Percentiles rank a stretch among this genome's conserved stretches.
Evolutionary conservation across 2,797 vertebrate species (phyloP).

Genomic region (Oreochromis grahami): DNA sequence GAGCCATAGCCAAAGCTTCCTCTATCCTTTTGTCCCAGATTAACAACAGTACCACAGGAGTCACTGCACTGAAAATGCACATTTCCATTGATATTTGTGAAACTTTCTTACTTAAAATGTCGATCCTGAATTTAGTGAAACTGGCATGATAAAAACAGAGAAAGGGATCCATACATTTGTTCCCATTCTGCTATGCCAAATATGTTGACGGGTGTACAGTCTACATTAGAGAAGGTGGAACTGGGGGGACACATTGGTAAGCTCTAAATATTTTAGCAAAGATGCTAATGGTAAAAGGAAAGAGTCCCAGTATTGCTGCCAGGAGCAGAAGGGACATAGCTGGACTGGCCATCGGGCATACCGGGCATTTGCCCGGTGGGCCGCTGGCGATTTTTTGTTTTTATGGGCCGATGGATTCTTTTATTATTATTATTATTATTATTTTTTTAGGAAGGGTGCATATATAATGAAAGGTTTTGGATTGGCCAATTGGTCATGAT

Average conservation of each 20-base stretch:
- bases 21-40: accelerated
- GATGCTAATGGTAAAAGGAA: neutral
- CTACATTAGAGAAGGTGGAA: accelerated
- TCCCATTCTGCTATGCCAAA: neutral
- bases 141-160: neutral
- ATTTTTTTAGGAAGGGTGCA: no score
- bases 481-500: no score
- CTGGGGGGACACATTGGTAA: neutral
- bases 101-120: neutral
- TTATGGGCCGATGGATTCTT: no score
- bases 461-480: no score
- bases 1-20: neutral
- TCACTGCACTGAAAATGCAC: neutral
- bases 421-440: no score
- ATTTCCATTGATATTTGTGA: neutral
- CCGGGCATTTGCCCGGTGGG: no score
- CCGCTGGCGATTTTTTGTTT: no score
- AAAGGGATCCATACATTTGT: neutral
- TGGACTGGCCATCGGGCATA: no score
- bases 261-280: neutral
- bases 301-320: neutral
- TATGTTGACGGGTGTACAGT: neutral
- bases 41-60: neutral
- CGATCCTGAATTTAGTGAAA: neutral
- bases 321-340: neutral